Conservation (phyloP, 53 echinoderm and acorn worm species). For the Patiria pectinifera region DNA sequence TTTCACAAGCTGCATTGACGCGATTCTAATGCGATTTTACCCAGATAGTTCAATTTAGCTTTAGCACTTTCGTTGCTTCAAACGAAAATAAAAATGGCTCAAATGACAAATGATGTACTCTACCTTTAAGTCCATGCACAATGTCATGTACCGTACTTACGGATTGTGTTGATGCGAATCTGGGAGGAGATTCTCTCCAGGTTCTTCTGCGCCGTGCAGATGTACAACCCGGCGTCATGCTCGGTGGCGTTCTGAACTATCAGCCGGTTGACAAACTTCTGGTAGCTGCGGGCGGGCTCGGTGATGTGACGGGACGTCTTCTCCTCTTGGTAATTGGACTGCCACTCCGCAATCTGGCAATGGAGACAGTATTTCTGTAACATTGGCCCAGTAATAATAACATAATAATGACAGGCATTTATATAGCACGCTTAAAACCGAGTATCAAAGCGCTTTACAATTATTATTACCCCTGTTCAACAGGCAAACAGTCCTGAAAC, state of each 20-base stretch:
- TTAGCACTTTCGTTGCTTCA: no score
- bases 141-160: constrained; percentile 10
- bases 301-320: constrained; percentile 38
- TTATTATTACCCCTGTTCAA: no score
- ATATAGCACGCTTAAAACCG: no score
- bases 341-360: constrained; percentile 16
- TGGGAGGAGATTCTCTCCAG: constrained; percentile 37
- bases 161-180: constrained; percentile 43
- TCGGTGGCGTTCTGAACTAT: constrained; percentile 42
- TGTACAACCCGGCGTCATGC: constrained; percentile 62
- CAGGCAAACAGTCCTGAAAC: no score
- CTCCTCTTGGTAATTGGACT: constrained; percentile 47
- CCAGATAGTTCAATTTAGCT: no score
- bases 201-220: constrained; percentile 56
- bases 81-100: no score
- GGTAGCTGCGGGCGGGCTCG: constrained; percentile 42
- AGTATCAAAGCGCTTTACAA: no score
- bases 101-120: no score
- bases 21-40: no score
- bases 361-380: background rate
- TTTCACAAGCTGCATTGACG: no score
- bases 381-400: no score
- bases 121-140: background rate
- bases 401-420: no score
- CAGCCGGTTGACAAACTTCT: constrained; percentile 60